Evolutionary conservation across 2,113 vertebrate genomes (phyloP).

Genomic region (Hypocryptadius cinnamomeus): DNA sequence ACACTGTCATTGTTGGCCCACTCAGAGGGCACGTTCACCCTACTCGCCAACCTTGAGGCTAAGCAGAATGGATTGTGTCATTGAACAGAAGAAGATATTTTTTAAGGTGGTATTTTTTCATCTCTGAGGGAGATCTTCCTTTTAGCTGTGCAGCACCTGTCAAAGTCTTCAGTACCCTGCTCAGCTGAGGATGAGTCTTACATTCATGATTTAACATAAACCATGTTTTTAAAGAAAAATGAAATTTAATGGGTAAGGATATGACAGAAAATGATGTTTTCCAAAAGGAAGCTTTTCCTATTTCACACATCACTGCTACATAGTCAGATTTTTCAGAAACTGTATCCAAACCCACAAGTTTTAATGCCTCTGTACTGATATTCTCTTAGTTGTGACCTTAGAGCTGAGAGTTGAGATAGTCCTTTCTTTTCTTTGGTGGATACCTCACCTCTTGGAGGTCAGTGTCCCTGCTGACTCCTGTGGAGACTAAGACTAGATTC

Average conservation of each 20-base stretch:
- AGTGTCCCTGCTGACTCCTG: fast-evolving
- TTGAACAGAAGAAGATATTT: background rate
- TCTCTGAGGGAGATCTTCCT: background rate
- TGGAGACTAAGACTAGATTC: background rate
- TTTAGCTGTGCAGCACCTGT: background rate
- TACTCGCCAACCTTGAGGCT: background rate
- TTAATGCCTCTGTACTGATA: background rate
- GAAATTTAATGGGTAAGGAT: background rate
- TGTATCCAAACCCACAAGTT: background rate
- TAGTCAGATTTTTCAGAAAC: background rate
- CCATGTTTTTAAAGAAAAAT: background rate
- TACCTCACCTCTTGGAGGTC: background rate
- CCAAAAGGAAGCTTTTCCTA: background rate
- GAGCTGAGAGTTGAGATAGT: background rate
- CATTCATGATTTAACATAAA: background rate
- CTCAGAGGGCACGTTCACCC: background rate
- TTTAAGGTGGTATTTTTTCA: background rate
- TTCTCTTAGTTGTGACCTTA: background rate
- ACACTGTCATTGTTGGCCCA: background rate
- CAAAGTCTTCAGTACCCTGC: background rate
- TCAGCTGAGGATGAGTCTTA: background rate
- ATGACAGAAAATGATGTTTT: background rate
- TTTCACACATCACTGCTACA: background rate
- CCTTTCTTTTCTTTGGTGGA: background rate
- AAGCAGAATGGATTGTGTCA: background rate